Conservation (phyloP, 2,797 vertebrate genomes). For the Epinephelus malabaricus region DNA sequence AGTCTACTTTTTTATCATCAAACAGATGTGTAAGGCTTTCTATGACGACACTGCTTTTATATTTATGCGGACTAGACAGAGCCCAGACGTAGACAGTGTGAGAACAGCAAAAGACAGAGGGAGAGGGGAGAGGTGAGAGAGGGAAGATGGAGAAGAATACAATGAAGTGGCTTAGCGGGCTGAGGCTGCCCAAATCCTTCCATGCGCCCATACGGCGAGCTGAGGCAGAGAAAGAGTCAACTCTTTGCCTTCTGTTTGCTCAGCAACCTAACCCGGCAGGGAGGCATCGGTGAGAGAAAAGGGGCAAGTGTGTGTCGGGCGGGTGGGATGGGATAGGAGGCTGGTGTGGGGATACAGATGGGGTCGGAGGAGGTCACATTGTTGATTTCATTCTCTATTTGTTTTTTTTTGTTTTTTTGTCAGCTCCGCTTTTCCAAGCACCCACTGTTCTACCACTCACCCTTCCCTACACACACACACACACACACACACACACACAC, state of each 20-base stretch:
- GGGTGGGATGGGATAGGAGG: conserved; percentile 40
- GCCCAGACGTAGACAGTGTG: conserved; percentile 63
- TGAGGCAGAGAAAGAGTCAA: conserved; percentile 72
- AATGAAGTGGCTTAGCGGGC: conserved; percentile 85
- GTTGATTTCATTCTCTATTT: conserved; percentile 69
- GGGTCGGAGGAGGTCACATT: conserved; percentile 69
- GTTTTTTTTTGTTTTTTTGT: conserved; percentile 14
- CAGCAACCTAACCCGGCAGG: conserved; percentile 75
- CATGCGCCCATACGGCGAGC: conserved; percentile 73
- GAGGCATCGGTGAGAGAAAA: conserved; percentile 57
- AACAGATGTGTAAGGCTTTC: conserved; percentile 37
- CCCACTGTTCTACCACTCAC: conserved; percentile 14
- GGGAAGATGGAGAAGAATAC: conserved; percentile 84
- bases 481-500: conserved; percentile 10
- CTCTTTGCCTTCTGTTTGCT: conserved; percentile 81
- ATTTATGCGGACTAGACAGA: conserved; percentile 51
- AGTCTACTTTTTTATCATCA: conserved; percentile 8
- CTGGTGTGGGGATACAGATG: conserved; percentile 67
- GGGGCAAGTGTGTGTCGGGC: conserved; percentile 68
- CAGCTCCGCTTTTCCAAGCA: conserved; percentile 61
- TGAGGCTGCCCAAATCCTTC: conserved; percentile 81
- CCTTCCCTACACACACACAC: conserved; percentile 6
- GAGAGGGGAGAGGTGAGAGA: conserved; percentile 70
- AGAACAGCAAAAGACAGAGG: conserved; percentile 70
- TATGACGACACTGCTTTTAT: conserved; percentile 45